phyloP scores from a whole-genome alignment of 2,113 vertebrate genomes.

The Epinephelus fuscoguttatus region DNA sequence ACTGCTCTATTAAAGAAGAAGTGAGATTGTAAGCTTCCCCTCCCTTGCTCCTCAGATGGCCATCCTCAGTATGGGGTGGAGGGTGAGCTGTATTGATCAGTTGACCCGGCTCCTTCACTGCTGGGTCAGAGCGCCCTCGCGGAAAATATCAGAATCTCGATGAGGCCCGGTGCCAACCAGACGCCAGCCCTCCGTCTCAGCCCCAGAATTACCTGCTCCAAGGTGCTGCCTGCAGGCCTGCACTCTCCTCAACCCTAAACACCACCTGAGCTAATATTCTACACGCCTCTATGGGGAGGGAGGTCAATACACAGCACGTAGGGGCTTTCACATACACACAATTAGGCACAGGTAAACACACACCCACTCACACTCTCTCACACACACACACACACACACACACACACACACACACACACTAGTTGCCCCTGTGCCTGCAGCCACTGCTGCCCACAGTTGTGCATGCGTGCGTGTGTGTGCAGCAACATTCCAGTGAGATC shows the following conservation, averaged over 20 bases:
- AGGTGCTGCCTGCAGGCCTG: constrained; percentile 44
- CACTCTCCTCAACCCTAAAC: constrained; percentile 19
- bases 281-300: constrained; percentile 30
- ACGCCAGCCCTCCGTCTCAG: constrained; percentile 1
- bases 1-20: constrained; percentile 38
- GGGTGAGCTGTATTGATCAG: constrained; percentile 63
- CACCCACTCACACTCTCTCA: neutral
- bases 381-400: constrained; percentile 6
- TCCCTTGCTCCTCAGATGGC: constrained; percentile 22
- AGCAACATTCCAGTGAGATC: constrained; percentile 64
- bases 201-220: constrained; percentile 43
- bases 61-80: constrained; percentile 26
- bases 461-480: constrained; percentile 4
- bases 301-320: constrained; percentile 30
- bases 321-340: constrained; percentile 13
- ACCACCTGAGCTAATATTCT: constrained; percentile 53
- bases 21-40: constrained; percentile 31
- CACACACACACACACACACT: constrained; percentile 14
- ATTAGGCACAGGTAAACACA: constrained; percentile 49
- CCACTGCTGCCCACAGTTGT: constrained; percentile 12
- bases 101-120: constrained; percentile 59
- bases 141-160: constrained; percentile 73
- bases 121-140: constrained; percentile 31
- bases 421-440: constrained; percentile 18
- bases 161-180: constrained; percentile 36